Evolutionary conservation across 2,113 vertebrate species (phyloP).

Genomic region (Manacus vitellinus): DNA sequence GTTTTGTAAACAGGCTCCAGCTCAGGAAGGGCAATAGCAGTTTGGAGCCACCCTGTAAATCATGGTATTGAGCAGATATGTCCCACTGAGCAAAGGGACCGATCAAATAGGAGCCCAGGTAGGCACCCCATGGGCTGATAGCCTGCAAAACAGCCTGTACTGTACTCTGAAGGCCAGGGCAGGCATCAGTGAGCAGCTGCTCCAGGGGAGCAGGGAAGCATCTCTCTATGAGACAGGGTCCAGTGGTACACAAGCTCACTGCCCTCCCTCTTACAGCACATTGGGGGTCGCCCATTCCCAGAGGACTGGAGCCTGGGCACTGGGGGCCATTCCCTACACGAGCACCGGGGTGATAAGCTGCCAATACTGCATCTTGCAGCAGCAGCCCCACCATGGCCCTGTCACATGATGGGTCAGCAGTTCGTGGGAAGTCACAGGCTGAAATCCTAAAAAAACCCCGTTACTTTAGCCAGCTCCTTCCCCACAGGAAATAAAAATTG

Average conservation of each 20-base stretch:
- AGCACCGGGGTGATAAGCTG: accelerated
- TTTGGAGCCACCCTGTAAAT: background rate
- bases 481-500: constrained; percentile 37
- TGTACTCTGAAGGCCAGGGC: accelerated
- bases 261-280: background rate
- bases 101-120: background rate
- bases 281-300: accelerated
- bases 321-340: accelerated
- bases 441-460: background rate
- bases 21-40: background rate
- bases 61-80: background rate
- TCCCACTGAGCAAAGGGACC: background rate
- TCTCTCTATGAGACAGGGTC: accelerated
- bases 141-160: background rate
- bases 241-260: accelerated
- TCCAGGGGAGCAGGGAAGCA: accelerated
- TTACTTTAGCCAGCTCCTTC: constrained; percentile 20
- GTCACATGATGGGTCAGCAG: constrained; percentile 48
- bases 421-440: constrained; percentile 12
- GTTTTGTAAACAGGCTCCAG: constrained; percentile 57
- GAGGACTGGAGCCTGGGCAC: background rate
- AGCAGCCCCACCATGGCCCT: accelerated
- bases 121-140: accelerated
- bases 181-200: accelerated
- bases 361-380: accelerated